Conservation (phyloP, 1,140 invertebrate species). For the Sogatella furcifera region DNA sequence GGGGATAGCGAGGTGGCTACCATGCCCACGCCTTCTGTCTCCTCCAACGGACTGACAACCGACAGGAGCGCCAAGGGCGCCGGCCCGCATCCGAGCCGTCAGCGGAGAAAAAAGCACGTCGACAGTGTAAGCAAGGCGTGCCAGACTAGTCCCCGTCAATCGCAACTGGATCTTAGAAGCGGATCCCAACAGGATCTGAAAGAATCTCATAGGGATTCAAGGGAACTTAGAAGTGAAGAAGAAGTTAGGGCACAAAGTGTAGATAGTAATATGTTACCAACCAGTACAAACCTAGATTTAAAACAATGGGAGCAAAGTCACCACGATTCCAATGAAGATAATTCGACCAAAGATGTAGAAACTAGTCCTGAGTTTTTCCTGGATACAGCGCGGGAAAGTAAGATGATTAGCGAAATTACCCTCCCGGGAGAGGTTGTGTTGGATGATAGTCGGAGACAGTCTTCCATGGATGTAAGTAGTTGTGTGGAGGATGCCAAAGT, state of each 20-base stretch:
- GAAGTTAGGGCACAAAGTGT: too few relatives aligned
- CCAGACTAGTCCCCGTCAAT: slow-evolving; percentile 12
- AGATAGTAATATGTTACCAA: too few relatives aligned
- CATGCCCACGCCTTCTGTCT: slow-evolving; percentile 8
- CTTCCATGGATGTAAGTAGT: too few relatives aligned
- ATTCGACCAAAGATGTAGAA: background rate
- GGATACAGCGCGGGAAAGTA: background rate
- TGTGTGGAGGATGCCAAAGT: too few relatives aligned
- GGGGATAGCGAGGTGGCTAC: slow-evolving; percentile 6
- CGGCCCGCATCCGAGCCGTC: background rate
- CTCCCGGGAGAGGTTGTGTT: too few relatives aligned
- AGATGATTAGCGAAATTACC: slow-evolving; percentile 1
- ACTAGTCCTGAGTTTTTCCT: background rate
- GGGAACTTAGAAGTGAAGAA: too few relatives aligned
- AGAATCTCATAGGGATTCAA: too few relatives aligned
- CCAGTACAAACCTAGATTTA: too few relatives aligned
- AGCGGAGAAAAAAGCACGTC: background rate
- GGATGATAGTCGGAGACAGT: too few relatives aligned
- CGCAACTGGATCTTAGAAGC: background rate
- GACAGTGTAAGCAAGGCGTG: slow-evolving; percentile 6
- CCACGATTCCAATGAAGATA: background rate
- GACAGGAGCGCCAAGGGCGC: background rate
- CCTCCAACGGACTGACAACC: background rate
- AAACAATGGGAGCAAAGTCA: background rate
- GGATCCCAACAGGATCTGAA: too few relatives aligned